phyloP scores from a whole-genome alignment of 37 sponge, comb jelly and placozoan species.

The Haliclona indistincta region DNA sequence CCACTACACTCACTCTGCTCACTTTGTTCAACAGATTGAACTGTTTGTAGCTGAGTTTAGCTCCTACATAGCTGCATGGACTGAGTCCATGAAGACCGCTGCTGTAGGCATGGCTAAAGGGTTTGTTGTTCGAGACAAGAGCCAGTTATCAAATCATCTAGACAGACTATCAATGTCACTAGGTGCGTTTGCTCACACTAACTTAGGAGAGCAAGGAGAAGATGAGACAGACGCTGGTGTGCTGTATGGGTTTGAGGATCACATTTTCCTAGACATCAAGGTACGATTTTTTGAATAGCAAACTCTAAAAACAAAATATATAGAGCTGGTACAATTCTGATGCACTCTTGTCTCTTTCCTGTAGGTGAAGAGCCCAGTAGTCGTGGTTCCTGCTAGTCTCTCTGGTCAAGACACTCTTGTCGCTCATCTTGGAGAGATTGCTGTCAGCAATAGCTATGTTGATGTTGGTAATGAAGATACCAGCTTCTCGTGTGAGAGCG shows the following conservation, averaged over 20 bases:
- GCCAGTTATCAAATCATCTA: slow-evolving; percentile 42
- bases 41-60: slow-evolving; percentile 75
- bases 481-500: not conserved
- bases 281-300: too few species aligned
- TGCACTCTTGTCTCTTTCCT: too few species aligned
- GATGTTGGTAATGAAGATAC: not conserved
- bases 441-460: slow-evolving; percentile 54
- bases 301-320: not conserved
- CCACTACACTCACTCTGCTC: slow-evolving; percentile 78
- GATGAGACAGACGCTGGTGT: slow-evolving; percentile 26
- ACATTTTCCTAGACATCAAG: not conserved
- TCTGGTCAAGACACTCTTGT: slow-evolving; percentile 51
- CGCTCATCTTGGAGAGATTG: slow-evolving; percentile 81
- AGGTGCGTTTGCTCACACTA: not conserved
- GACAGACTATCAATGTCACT: slow-evolving; percentile 50
- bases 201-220: not conserved
- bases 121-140: slow-evolving; percentile 46
- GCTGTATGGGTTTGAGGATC: not conserved
- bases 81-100: slow-evolving; percentile 61
- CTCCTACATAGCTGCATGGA: slow-evolving; percentile 17
- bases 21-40: slow-evolving; percentile 75
- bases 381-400: slow-evolving; percentile 58
- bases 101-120: slow-evolving; percentile 91
- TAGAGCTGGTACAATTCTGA: slow-evolving; percentile 13
- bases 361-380: slow-evolving; percentile 64